Evolutionary conservation across 2,888 invertebrate genomes (phyloP).

Genomic region (Crepidodera aurea): DNA sequence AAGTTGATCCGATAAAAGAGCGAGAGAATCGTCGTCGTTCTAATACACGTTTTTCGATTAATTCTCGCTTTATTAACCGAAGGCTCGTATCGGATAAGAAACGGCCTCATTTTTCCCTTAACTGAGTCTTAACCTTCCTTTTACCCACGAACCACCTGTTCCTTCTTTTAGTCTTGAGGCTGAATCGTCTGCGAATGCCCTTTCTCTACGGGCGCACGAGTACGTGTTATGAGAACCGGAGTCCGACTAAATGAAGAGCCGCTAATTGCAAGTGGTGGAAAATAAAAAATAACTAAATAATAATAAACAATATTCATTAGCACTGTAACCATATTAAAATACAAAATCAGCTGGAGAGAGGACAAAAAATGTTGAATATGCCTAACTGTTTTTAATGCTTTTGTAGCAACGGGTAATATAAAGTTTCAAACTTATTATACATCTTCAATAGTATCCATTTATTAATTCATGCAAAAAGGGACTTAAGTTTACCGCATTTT

Average conservation of each 20-base stretch:
- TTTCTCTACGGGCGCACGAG: neutral
- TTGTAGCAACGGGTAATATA: too few species aligned
- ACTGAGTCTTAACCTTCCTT: constrained; percentile 26
- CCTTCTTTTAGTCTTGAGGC: constrained; percentile 1
- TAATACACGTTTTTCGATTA: constrained; percentile 38
- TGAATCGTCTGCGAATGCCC: neutral
- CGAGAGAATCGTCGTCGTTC: constrained; percentile 28
- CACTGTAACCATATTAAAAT: too few species aligned
- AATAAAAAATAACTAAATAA: too few species aligned
- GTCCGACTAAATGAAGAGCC: neutral
- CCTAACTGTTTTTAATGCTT: too few species aligned
- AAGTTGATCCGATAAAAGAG: constrained; percentile 27
- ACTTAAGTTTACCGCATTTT: too few species aligned
- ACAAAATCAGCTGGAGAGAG: too few species aligned
- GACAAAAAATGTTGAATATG: too few species aligned
- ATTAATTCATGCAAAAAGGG: too few species aligned
- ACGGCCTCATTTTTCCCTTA: constrained; percentile 33
- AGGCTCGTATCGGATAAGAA: constrained; percentile 37
- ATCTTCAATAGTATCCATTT: too few species aligned
- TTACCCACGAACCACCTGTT: constrained; percentile 28
- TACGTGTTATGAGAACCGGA: neutral
- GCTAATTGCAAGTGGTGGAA: too few species aligned
- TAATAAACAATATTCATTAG: too few species aligned
- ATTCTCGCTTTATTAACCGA: constrained; percentile 38
- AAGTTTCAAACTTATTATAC: too few species aligned